These are phyloP conservation scores for Nasonia giraulti DNA, from an alignment of 1,140 invertebrate species.

Conservation along the genomic window DNA sequence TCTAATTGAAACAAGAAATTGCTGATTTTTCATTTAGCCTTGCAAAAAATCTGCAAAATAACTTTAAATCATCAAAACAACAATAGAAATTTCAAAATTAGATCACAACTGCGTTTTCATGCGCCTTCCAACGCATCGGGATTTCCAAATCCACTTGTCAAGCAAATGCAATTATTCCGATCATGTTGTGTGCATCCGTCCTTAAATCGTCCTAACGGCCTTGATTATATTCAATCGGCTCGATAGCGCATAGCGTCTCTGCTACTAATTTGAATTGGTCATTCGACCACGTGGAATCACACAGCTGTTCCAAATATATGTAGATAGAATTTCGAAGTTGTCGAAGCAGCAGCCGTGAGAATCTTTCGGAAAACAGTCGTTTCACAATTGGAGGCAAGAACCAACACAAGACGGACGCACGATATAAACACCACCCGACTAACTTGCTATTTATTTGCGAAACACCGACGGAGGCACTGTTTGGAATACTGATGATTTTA, in stretches of 20 bases:
- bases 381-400: background rate
- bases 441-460: background rate
- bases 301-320: constrained; percentile 35
- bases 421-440: background rate
- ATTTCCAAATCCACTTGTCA: background rate
- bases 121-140: background rate
- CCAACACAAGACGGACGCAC: background rate
- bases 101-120: too few relatives aligned
- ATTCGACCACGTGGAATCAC: constrained; percentile 14
- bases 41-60: too few relatives aligned
- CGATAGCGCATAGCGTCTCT: background rate
- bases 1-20: too few relatives aligned
- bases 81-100: too few relatives aligned
- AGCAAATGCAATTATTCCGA: background rate
- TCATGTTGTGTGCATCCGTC: background rate
- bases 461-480: background rate
- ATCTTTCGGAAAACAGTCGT: background rate
- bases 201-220: constrained; percentile 13
- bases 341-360: background rate
- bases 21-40: too few relatives aligned
- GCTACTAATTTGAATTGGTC: constrained; percentile 41
- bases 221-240: constrained; percentile 14
- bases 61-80: too few relatives aligned
- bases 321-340: constrained; percentile 38
- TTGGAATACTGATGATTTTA: background rate